Evolutionary conservation across 2,113 vertebrate species (phyloP).

Genomic region (Eudyptes chrysolophus): DNA sequence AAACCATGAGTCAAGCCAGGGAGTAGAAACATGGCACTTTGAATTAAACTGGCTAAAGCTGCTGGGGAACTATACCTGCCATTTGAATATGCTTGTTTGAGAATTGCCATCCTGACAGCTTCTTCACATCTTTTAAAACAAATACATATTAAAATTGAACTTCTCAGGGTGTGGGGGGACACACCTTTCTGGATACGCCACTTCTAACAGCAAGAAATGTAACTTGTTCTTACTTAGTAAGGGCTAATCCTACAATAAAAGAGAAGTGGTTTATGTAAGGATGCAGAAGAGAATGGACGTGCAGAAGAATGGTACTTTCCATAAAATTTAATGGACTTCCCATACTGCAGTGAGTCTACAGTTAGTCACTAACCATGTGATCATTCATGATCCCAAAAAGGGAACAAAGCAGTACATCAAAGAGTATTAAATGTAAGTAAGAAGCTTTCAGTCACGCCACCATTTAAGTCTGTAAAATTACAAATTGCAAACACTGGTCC

Average conservation of each 20-base stretch:
- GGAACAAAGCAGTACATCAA: background rate
- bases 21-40: background rate
- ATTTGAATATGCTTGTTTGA: background rate
- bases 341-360: background rate
- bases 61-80: background rate
- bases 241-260: background rate
- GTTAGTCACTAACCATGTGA: background rate
- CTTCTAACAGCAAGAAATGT: background rate
- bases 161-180: accelerated
- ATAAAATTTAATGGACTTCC: background rate
- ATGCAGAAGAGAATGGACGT: accelerated
- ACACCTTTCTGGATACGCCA: background rate
- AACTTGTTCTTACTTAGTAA: background rate
- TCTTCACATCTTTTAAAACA: background rate
- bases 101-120: background rate
- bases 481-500: background rate
- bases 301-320: background rate
- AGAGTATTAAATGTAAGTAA: background rate
- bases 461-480: background rate
- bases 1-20: background rate
- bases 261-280: background rate
- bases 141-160: background rate
- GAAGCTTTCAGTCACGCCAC: background rate
- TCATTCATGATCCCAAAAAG: background rate
- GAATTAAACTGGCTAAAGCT: background rate